Conservation (phyloP, 2,797 vertebrate genomes). For the Champsocephalus gunnari region DNA sequence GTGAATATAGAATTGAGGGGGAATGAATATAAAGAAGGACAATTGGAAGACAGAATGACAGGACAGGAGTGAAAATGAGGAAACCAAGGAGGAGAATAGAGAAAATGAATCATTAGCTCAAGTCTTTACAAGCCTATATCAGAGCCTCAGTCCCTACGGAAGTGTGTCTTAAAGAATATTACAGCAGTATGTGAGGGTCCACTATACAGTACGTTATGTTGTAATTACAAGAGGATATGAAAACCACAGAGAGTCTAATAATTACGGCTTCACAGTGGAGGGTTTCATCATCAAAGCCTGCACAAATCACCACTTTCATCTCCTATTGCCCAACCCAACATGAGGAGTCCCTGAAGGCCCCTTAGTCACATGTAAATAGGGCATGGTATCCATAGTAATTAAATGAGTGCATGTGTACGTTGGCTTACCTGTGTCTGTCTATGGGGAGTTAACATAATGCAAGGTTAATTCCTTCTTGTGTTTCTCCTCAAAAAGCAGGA, state of each 20-base stretch:
- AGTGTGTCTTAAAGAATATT: constrained; percentile 68
- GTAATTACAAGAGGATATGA: constrained; percentile 84
- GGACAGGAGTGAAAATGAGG: constrained; percentile 60
- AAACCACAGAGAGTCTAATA: constrained; percentile 81
- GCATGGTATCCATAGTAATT: constrained; percentile 9
- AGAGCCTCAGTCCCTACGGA: constrained; percentile 59
- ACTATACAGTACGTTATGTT: constrained; percentile 76
- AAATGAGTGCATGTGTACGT: constrained; percentile 18
- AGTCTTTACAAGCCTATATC: constrained; percentile 70
- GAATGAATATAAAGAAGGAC: constrained; percentile 58
- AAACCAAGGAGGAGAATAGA: constrained; percentile 57
- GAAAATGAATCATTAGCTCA: constrained; percentile 75
- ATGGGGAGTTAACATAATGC: constrained; percentile 1
- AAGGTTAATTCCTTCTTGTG: constrained; percentile 12
- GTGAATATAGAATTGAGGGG: constrained; percentile 56
- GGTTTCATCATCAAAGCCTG: constrained; percentile 85
- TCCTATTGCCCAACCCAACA: constrained; percentile 56
- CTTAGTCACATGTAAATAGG: constrained; percentile 40
- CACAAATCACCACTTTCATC: constrained; percentile 83
- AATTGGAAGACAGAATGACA: constrained; percentile 63
- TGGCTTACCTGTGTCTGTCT: constrained; percentile 8
- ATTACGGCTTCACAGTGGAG: constrained; percentile 78
- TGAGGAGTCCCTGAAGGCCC: constrained; percentile 39
- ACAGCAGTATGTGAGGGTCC: constrained; percentile 66
- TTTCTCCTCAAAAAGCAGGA: constrained; percentile 27